A percentile compares a stretch with the other conserved stretches of the same genome.
These are phyloP conservation scores for Calyptommatus sinebrachiatus DNA, from an alignment of 2,113 vertebrate species.

Conservation along the genomic window DNA sequence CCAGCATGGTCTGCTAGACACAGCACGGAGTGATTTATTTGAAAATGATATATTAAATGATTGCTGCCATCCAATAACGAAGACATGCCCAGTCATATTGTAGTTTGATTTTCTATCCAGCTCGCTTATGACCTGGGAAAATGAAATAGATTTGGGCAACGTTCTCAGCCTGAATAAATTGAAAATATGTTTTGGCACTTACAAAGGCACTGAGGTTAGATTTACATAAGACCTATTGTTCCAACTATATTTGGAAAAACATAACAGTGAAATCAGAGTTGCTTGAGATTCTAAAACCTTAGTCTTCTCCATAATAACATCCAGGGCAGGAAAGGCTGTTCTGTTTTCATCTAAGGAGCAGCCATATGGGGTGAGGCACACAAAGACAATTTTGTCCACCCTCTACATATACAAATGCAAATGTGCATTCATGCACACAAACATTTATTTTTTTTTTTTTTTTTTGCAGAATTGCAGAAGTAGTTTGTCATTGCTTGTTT, in stretches of 20 bases:
- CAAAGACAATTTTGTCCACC: too few species aligned
- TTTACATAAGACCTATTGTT: conserved; percentile 13
- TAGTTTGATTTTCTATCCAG: conserved; percentile 1
- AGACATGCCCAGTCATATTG: conserved; percentile 8
- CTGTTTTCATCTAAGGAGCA: too few species aligned
- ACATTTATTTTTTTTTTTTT: too few species aligned
- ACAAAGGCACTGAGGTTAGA: conserved; percentile 20
- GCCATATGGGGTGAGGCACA: too few species aligned
- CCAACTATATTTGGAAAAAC: neutral
- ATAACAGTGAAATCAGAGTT: neutral
- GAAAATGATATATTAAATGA: conserved; percentile 14
- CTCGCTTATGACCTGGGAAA: neutral
- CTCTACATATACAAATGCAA: too few species aligned
- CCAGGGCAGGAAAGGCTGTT: too few species aligned
- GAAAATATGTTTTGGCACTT: conserved; percentile 1
- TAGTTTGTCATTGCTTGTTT: too few species aligned
- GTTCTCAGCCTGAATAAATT: conserved; percentile 19
- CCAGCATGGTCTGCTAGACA: neutral
- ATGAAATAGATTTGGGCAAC: conserved; percentile 19
- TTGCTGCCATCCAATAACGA: conserved; percentile 14
- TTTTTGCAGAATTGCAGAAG: too few species aligned
- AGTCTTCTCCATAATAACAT: too few species aligned
- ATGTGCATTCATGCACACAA: too few species aligned
- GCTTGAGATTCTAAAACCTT: neutral
- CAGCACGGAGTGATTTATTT: conserved; percentile 24